Evolutionary conservation across 2,888 invertebrate species (phyloP).

Genomic region (Lottia gigantea): DNA sequence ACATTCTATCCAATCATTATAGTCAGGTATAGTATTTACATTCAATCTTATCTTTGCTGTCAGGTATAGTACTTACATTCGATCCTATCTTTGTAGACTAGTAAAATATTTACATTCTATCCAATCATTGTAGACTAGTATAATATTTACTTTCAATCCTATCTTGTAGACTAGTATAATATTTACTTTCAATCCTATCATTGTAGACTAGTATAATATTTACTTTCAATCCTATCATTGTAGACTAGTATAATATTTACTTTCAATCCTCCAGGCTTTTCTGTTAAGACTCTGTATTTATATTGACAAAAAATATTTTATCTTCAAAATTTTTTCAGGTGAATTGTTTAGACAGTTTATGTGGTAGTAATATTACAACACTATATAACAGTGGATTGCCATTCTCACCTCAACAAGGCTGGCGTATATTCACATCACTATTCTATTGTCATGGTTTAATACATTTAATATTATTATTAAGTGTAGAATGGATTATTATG

Average conservation of each 20-base stretch:
- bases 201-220: not conserved
- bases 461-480: constrained; percentile 40
- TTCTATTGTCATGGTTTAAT: constrained; percentile 51
- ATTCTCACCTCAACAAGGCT: constrained; percentile 44
- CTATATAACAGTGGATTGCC: constrained; percentile 40
- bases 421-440: constrained; percentile 49
- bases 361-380: constrained; percentile 29
- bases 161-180: not conserved
- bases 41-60: too few species aligned
- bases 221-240: not conserved
- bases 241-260: not conserved
- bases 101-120: too few species aligned
- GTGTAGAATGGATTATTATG: constrained; percentile 42
- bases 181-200: not conserved
- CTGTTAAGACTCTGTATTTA: not conserved
- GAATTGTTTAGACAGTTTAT: constrained; percentile 44
- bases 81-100: too few species aligned
- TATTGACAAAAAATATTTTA: not conserved
- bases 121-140: too few species aligned
- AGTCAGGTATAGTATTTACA: too few species aligned
- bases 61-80: too few species aligned
- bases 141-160: not conserved
- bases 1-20: too few species aligned
- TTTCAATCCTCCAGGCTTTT: not conserved
- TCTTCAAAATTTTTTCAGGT: constrained; percentile 45